A percentile compares a stretch with the other conserved stretches of the same genome.
These are phyloP conservation scores for Cottoperca gobio DNA, from an alignment of 2,797 vertebrate genomes.

Conservation along the genomic window DNA sequence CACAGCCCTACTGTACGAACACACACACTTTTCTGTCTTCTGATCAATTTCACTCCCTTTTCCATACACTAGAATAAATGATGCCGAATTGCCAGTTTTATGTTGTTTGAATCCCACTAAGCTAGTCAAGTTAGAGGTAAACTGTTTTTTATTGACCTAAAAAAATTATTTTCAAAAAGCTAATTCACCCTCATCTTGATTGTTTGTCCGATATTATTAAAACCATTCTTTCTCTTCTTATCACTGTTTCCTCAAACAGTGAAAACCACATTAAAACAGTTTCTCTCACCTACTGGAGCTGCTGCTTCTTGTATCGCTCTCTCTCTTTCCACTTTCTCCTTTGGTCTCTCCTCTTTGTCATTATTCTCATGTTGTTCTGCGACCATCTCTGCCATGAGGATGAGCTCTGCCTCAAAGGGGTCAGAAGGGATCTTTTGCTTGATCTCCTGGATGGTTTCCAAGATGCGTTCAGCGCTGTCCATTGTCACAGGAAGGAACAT, in stretches of 20 bases:
- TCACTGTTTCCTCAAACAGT: neutral
- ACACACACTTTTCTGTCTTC: neutral
- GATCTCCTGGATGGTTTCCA: conserved; percentile 92
- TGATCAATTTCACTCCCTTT: neutral
- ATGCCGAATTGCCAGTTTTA: neutral
- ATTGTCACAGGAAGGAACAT: conserved; percentile 91
- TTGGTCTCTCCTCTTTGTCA: too few relatives aligned
- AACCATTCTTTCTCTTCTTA: neutral
- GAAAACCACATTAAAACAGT: neutral
- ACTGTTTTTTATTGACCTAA: too few relatives aligned
- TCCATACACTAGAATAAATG: neutral
- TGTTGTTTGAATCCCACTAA: neutral
- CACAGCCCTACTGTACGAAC: too few relatives aligned
- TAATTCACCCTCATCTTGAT: neutral
- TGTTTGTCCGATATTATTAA: neutral
- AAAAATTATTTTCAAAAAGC: too few relatives aligned
- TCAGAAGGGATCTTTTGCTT: conserved; percentile 93
- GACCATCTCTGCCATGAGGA: conserved; percentile 98
- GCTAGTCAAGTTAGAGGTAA: neutral
- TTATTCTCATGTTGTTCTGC: conserved; percentile 89
- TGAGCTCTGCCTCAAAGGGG: conserved; percentile 94
- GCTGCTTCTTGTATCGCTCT: conserved; percentile 79
- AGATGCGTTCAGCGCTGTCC: conserved; percentile 88
- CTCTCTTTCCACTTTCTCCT: conserved; percentile 76
- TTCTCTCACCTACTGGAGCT: conserved; percentile 84